A percentile compares a stretch with the other conserved stretches of the same genome.
Evolutionary conservation across 2,888 invertebrate genomes (phyloP).

Genomic region (Clunio marinus): DNA sequence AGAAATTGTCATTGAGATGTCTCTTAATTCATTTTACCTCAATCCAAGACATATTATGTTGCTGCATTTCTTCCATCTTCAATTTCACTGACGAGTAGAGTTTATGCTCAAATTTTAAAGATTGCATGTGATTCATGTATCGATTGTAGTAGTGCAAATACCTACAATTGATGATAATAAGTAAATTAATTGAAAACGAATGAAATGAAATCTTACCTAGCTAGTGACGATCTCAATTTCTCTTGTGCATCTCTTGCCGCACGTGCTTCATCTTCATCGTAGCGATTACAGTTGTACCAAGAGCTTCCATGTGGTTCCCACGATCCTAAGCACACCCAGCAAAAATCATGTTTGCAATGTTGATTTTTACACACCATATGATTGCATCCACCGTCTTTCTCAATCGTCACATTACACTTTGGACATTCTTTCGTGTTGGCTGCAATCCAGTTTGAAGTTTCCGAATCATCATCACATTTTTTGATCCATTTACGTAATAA

Average conservation of each 20-base stretch:
- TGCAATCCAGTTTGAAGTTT: slow-evolving; percentile 99
- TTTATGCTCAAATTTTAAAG: slow-evolving; percentile 95
- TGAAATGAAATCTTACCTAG: slow-evolving; percentile 88
- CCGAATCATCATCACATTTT: slow-evolving; percentile 98
- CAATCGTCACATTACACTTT: slow-evolving; percentile 94
- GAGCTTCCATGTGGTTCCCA: slow-evolving; percentile 99
- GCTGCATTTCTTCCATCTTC: slow-evolving; percentile 99
- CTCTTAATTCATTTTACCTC: slow-evolving; percentile 58
- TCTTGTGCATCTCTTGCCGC: slow-evolving; percentile 96
- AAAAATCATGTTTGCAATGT: slow-evolving; percentile 96
- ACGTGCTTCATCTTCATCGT: slow-evolving; percentile 94
- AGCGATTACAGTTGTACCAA: slow-evolving; percentile 97
- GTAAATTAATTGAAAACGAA: neutral
- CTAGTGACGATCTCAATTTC: slow-evolving; percentile 85
- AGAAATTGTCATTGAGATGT: neutral
- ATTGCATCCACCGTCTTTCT: slow-evolving; percentile 97
- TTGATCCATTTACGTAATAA: slow-evolving; percentile 94
- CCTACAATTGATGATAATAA: slow-evolving; percentile 52
- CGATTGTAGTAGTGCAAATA: slow-evolving; percentile 98
- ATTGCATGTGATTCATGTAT: slow-evolving; percentile 99
- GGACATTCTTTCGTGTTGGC: slow-evolving; percentile 99
- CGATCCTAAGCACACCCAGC: slow-evolving; percentile 98
- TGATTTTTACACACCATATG: slow-evolving; percentile 99
- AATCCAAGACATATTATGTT: slow-evolving; percentile 99
- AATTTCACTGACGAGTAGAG: slow-evolving; percentile 91